phyloP scores from a whole-genome alignment of 2,797 vertebrate species.

The Graptemys geographica region DNA sequence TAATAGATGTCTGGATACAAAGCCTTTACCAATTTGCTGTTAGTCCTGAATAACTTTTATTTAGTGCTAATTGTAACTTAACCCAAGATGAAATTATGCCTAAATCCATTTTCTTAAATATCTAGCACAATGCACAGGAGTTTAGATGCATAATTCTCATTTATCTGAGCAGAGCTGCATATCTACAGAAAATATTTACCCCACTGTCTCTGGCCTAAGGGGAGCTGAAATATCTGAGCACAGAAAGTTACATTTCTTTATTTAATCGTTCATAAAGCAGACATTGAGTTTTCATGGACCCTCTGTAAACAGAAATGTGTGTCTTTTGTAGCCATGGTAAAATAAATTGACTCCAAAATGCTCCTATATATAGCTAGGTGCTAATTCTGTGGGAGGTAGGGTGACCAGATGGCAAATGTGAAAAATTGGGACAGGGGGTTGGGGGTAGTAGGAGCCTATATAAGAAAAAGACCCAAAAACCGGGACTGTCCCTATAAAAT shows the following conservation, averaged over 20 bases:
- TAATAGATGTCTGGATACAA: background rate
- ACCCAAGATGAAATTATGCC: background rate
- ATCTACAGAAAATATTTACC: slow-evolving; percentile 58
- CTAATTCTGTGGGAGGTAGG: slow-evolving; percentile 31
- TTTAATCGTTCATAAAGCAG: slow-evolving; percentile 35
- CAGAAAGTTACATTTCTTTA: slow-evolving; percentile 11
- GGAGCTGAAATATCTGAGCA: accelerated
- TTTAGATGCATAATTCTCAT: background rate
- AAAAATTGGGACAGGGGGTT: too few relatives aligned
- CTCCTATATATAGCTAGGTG: background rate
- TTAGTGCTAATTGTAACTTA: background rate
- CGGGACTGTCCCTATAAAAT: too few relatives aligned
- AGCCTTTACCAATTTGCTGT: slow-evolving; percentile 15
- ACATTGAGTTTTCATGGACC: slow-evolving; percentile 10
- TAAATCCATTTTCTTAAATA: background rate
- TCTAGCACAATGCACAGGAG: background rate
- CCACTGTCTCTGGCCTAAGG: slow-evolving; percentile 33
- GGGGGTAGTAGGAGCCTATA: too few relatives aligned
- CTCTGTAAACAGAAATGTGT: slow-evolving; percentile 26
- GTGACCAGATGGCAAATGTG: too few relatives aligned
- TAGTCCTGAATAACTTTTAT: background rate
- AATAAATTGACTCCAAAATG: slow-evolving; percentile 55
- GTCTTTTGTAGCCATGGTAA: slow-evolving; percentile 58
- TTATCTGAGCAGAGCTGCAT: background rate
- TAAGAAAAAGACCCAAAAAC: too few relatives aligned